These are phyloP conservation scores for Dorcus hopei DNA, from an alignment of 2,888 invertebrate species.

Conservation along the genomic window DNA sequence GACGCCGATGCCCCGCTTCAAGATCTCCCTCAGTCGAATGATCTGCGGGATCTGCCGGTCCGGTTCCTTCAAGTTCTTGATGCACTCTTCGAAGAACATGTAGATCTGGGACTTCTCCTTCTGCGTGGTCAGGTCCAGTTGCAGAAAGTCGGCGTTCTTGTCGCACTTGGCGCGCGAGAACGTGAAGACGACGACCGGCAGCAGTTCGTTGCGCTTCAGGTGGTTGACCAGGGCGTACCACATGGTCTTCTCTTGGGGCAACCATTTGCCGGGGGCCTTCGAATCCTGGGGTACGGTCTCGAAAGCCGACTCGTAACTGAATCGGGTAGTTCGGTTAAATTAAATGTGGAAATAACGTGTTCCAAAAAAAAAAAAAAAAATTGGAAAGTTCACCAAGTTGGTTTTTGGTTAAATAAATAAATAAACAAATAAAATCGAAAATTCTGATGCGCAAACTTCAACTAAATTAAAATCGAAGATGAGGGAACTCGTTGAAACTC, in stretches of 20 bases:
- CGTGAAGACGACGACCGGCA: constrained; percentile 94
- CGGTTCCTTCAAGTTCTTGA: constrained; percentile 70
- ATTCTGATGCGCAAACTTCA: too few species aligned
- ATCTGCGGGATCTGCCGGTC: constrained; percentile 90
- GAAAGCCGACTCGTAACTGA: constrained; percentile 33
- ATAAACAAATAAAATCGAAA: too few species aligned
- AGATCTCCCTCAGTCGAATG: constrained; percentile 62
- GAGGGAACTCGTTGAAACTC: too few species aligned
- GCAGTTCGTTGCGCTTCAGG: constrained; percentile 73
- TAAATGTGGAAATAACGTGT: too few species aligned
- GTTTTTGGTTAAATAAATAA: too few species aligned
- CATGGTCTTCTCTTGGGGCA: constrained; percentile 69
- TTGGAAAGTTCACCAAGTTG: too few species aligned
- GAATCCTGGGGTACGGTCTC: constrained; percentile 30
- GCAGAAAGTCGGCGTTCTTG: constrained; percentile 57
- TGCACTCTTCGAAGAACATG: constrained; percentile 81
- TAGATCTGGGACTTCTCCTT: constrained; percentile 82
- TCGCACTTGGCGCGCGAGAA: constrained; percentile 84
- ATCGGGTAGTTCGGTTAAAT: too few species aligned
- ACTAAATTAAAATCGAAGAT: too few species aligned
- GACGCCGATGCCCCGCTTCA: constrained; percentile 88
- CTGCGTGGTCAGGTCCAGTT: constrained; percentile 76
- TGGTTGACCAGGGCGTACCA: constrained; percentile 83
- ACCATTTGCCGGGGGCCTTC: too few species aligned
- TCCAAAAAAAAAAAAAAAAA: too few species aligned